Evolutionary conservation across 2,113 vertebrate species (phyloP), one percentile per base, ranked within the genome.

Genomic region (Passer montanus): DNA sequence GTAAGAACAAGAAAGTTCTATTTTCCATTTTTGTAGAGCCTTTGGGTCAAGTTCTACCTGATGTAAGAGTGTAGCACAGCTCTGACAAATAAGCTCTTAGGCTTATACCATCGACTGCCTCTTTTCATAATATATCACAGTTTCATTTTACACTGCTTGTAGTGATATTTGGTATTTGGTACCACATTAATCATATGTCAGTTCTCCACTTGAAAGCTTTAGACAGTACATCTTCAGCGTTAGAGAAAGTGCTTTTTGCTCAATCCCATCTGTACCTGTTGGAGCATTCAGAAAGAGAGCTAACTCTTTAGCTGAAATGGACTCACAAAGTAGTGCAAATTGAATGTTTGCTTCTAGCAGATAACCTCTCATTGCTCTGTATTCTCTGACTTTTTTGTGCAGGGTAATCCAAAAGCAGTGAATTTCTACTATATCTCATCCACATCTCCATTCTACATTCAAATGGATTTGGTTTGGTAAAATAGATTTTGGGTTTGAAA

Each of bases 331-430:
- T 64, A 85, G 63, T 64, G 60, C 20, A 97, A 95, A 97, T 53
- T 93, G 90, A 93, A 95, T 67, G 72, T 81, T 95, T 95, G 28
- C 74, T 94, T 95, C 83, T 56, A 92, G 60, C 28, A 91, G 84
- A 92, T 41, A 81, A 19, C 33, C 23, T 88, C 69, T 86, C 35
- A 74, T 76, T 91, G 53, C 39, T 92, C 33, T 83, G 5, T 66
- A 47, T 58, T 95, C 68, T 70, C 67, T 78, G 31, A 13, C 53
- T 88, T 95, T 93, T 94, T 66, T 2, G 1, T 80, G 31, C 26
- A 84, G 13, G 30, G 33, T 58, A 96, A 82, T 77, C 10, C 9
- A 93, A 91, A 89, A 41, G 12, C 30, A 86, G 44, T 60, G 4
- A 56, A 79, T 58, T 72, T 77, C 46, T 89, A 11, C 24, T 60